Conservation (phyloP, 2,113 vertebrate species). For the Menura novaehollandiae region DNA sequence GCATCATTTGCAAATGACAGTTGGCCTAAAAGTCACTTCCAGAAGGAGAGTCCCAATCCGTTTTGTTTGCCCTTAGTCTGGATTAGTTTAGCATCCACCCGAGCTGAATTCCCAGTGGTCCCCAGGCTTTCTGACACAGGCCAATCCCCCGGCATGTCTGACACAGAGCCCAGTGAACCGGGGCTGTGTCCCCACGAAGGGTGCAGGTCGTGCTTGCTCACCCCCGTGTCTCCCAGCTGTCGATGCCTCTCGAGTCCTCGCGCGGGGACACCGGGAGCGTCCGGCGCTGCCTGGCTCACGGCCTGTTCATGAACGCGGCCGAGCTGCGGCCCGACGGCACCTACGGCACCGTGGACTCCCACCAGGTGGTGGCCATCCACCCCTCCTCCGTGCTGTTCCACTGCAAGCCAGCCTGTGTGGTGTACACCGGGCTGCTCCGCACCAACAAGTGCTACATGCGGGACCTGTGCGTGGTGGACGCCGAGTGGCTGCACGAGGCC, state of each 20-base stretch:
- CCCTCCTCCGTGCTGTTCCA: constrained; percentile 94
- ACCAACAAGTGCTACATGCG: constrained; percentile 95
- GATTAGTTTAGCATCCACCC: neutral
- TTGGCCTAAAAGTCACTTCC: neutral
- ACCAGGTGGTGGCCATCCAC: constrained; percentile 89
- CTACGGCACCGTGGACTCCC: constrained; percentile 84
- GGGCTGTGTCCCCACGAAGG: neutral
- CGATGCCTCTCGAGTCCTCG: constrained; percentile 82
- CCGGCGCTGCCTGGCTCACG: constrained; percentile 90
- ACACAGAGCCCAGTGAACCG: neutral
- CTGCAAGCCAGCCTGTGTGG: constrained; percentile 85
- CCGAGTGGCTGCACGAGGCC: constrained; percentile 88
- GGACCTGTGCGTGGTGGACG: constrained; percentile 88
- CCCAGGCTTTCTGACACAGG: neutral
- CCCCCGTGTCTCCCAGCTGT: constrained; percentile 70
- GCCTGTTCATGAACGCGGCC: constrained; percentile 88
- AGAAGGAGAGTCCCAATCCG: accelerated
- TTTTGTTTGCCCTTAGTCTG: neutral
- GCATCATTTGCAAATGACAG: accelerated
- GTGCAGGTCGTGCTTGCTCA: accelerated
- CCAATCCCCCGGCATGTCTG: no score
- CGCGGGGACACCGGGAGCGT: constrained; percentile 75
- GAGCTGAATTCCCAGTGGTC: accelerated
- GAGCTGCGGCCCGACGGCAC: constrained; percentile 88
- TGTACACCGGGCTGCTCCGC: constrained; percentile 88